Conservation (phyloP, 2,113 vertebrate genomes). For the Nothocercus julius region DNA sequence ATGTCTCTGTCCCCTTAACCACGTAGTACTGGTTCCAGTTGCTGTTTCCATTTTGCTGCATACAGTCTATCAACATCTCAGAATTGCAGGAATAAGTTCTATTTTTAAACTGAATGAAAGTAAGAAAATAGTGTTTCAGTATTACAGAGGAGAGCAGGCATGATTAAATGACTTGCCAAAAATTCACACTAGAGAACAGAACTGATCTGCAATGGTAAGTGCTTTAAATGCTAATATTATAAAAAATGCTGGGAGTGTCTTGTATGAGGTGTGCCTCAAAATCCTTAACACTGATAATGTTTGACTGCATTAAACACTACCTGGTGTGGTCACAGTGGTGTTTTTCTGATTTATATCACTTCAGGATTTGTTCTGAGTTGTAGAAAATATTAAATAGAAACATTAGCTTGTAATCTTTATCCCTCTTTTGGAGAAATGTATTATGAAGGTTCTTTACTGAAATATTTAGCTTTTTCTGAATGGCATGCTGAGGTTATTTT, state of each 20-base stretch:
- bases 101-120: neutral
- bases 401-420: neutral
- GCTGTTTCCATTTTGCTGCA: neutral
- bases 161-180: neutral
- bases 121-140: neutral
- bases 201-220: neutral
- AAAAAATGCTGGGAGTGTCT: neutral
- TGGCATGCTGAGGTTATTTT: neutral
- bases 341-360: conserved; percentile 9
- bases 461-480: neutral
- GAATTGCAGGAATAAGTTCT: neutral
- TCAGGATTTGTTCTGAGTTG: neutral
- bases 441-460: neutral
- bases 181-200: neutral
- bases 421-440: neutral
- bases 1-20: neutral
- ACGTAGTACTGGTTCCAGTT: neutral
- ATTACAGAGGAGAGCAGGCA: neutral
- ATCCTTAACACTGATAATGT: neutral
- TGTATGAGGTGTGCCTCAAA: neutral
- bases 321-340: neutral
- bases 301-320: neutral
- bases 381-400: neutral
- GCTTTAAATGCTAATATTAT: neutral
- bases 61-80: neutral